phyloP scores from a whole-genome alignment of 2,888 invertebrate species.

The Dexiosoma caninum region DNA sequence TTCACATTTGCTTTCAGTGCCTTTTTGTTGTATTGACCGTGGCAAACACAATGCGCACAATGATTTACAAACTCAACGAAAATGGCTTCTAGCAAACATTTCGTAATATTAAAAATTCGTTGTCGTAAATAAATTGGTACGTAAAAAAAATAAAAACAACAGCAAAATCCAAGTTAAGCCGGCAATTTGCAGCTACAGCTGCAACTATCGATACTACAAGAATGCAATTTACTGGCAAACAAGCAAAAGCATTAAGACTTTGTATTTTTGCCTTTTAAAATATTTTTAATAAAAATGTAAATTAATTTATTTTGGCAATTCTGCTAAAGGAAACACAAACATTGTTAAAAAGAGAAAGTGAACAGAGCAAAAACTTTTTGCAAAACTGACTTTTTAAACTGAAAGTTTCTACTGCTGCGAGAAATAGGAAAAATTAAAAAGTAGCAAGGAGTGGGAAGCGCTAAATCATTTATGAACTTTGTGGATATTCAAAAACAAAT shows the following conservation, averaged over 20 bases:
- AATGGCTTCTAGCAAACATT: no score
- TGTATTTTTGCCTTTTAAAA: background rate
- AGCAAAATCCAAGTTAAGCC: background rate
- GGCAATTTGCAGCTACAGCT: background rate
- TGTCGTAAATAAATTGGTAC: background rate
- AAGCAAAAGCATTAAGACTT: conserved; percentile 9
- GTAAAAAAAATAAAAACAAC: background rate
- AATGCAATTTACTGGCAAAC: background rate
- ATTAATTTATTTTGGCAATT: conserved; percentile 33
- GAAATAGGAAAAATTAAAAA: background rate
- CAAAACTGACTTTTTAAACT: background rate
- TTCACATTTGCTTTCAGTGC: no score
- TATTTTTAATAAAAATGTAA: background rate
- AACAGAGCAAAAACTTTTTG: conserved; percentile 3
- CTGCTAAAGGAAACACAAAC: conserved; percentile 10
- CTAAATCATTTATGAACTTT: conserved; percentile 23
- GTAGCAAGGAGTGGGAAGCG: background rate
- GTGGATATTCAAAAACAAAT: conserved; percentile 10
- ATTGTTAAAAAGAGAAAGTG: background rate
- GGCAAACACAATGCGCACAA: no score
- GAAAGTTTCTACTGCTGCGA: background rate
- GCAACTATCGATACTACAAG: background rate
- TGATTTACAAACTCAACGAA: no score
- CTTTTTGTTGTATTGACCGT: no score
- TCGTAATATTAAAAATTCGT: background rate